Conservation (phyloP, 1,140 invertebrate genomes). For the Diabrotica virgifera region DNA sequence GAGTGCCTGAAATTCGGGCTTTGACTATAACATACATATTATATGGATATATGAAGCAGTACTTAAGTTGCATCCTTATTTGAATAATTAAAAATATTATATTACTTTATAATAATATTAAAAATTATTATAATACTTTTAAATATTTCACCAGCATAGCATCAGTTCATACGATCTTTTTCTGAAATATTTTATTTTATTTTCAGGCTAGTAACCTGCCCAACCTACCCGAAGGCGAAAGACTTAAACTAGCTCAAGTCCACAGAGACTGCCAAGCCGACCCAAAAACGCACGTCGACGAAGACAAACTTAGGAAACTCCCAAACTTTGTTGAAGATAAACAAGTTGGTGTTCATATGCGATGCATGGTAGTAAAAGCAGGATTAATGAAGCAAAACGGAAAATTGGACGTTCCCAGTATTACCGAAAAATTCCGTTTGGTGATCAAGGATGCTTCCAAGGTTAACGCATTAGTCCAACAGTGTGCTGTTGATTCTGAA, state of each 20-base stretch:
- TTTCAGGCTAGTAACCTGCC: not conserved
- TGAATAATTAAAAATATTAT: no score
- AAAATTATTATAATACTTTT: no score
- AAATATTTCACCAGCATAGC: no score
- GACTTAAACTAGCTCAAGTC: not conserved
- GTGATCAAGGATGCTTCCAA: not conserved
- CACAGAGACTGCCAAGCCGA: constrained; percentile 6
- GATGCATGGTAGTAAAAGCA: constrained; percentile 8
- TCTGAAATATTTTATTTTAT: not conserved
- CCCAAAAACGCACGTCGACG: constrained; percentile 6
- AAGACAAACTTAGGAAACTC: constrained; percentile 2
- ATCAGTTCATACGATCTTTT: no score
- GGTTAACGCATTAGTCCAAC: not conserved
- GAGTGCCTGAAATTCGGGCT: no score
- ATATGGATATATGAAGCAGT: no score
- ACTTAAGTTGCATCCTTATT: no score
- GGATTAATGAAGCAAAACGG: not conserved
- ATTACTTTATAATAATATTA: no score
- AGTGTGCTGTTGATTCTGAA: not conserved
- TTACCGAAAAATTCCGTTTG: not conserved
- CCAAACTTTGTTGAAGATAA: not conserved
- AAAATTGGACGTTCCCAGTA: not conserved
- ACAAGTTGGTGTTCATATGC: constrained; percentile 10
- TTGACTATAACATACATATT: no score
- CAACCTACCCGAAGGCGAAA: not conserved